These are phyloP conservation scores for Danaus chrysippus DNA, from an alignment of 2,888 invertebrate genomes.

Conservation along the genomic window DNA sequence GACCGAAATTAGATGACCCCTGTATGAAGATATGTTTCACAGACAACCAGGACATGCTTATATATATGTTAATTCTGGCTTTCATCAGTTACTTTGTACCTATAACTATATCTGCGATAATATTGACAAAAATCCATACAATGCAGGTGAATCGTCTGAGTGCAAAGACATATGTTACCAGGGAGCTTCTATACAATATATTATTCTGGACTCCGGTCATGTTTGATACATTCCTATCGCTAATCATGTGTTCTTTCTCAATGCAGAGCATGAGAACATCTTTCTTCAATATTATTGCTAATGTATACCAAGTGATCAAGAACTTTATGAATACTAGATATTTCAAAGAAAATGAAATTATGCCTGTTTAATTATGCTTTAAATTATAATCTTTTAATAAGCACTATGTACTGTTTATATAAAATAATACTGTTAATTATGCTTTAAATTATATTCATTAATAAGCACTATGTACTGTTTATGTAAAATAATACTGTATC, in stretches of 20 bases:
- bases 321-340: constrained; percentile 68
- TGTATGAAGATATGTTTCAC: constrained; percentile 64
- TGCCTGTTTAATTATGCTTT: constrained; percentile 43
- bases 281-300: constrained; percentile 64
- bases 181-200: constrained; percentile 65
- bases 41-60: constrained; percentile 56
- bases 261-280: constrained; percentile 58
- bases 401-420: too few relatives aligned
- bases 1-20: constrained; percentile 43
- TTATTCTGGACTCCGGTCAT: constrained; percentile 71
- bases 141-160: constrained; percentile 54
- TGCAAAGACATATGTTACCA: constrained; percentile 56
- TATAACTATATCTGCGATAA: constrained; percentile 61
- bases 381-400: too few relatives aligned
- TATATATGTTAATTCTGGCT: constrained; percentile 60
- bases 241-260: constrained; percentile 61
- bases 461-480: too few relatives aligned
- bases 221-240: constrained; percentile 66
- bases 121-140: constrained; percentile 63
- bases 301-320: constrained; percentile 67
- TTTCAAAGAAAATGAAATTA: constrained; percentile 59
- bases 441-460: not conserved
- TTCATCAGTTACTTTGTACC: constrained; percentile 67
- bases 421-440: constrained; percentile 25
- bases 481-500: too few relatives aligned